Conservation (phyloP, 2,888 invertebrate species). For the Drosophila meridionalis region DNA sequence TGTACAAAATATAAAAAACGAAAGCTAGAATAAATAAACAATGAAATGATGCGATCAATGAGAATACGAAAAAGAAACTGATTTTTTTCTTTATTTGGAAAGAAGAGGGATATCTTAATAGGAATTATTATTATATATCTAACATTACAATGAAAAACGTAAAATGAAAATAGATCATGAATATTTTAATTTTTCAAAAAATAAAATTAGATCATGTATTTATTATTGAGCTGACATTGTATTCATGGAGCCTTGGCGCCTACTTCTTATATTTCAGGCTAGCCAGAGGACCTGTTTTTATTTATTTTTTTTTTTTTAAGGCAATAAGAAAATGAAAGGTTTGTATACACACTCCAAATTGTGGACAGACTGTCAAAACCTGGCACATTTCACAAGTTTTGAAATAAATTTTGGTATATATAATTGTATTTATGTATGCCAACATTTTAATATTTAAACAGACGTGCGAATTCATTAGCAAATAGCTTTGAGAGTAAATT, state of each 20-base stretch:
- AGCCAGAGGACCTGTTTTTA: too few relatives aligned
- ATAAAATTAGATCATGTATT: background rate
- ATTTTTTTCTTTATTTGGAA: background rate
- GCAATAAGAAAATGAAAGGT: background rate
- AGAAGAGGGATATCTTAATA: background rate
- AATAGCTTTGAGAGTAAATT: background rate
- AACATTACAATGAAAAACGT: too few relatives aligned
- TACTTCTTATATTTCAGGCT: too few relatives aligned
- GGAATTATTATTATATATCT: background rate
- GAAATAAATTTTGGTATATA: background rate
- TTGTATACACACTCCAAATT: background rate
- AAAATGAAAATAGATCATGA: too few relatives aligned
- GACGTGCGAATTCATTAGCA: background rate
- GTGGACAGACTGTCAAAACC: background rate
- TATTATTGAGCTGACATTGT: background rate
- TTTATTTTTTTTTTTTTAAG: too few relatives aligned
- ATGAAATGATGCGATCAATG: constrained; percentile 24
- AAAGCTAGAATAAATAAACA: constrained; percentile 40
- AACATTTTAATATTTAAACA: background rate
- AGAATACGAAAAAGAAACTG: constrained; percentile 3
- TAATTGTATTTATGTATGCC: background rate
- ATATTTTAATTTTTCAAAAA: too few relatives aligned
- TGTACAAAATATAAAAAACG: constrained; percentile 65
- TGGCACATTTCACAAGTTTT: background rate
- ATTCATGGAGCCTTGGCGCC: background rate